phyloP scores from a whole-genome alignment of 2,797 vertebrate species.

The Martes flavigula region DNA sequence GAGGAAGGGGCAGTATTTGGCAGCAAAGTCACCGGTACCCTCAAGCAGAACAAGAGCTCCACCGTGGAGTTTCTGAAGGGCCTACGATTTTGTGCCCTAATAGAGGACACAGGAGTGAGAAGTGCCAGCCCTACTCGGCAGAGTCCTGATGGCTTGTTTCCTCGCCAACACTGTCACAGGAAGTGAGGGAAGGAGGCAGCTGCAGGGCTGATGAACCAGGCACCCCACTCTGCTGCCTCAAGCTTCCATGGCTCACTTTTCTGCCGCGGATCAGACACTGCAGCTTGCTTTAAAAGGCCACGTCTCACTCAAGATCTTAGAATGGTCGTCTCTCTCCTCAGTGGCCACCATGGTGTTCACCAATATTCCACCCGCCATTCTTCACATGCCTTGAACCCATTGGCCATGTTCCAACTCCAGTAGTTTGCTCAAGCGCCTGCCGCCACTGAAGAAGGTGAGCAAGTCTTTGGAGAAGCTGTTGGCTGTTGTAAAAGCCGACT shows the following conservation, averaged over 20 bases:
- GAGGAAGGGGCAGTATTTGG: not conserved
- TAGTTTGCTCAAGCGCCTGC: not conserved
- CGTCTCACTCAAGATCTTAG: not conserved
- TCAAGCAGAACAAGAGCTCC: not conserved
- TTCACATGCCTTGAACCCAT: not conserved
- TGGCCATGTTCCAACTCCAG: not conserved
- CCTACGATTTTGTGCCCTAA: too few species aligned
- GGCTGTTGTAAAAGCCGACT: not conserved
- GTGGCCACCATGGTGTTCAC: not conserved
- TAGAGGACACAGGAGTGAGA: not conserved
- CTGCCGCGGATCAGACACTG: not conserved
- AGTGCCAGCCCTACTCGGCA: not conserved
- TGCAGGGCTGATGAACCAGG: not conserved
- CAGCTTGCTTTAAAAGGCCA: not conserved
- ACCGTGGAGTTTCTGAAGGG: too few species aligned
- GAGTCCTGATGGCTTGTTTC: not conserved
- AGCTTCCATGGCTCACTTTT: not conserved
- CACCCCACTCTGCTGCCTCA: not conserved
- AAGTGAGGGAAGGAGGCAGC: not conserved
- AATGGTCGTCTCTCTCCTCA: not conserved
- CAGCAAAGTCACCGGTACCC: not conserved
- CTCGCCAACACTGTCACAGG: rapidly evolving
- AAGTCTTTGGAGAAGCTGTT: not conserved
- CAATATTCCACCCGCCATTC: not conserved
- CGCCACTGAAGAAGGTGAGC: not conserved